These are phyloP conservation scores for Phengaris alcon DNA, from an alignment of 2,888 invertebrate genomes.

Conservation along the genomic window DNA sequence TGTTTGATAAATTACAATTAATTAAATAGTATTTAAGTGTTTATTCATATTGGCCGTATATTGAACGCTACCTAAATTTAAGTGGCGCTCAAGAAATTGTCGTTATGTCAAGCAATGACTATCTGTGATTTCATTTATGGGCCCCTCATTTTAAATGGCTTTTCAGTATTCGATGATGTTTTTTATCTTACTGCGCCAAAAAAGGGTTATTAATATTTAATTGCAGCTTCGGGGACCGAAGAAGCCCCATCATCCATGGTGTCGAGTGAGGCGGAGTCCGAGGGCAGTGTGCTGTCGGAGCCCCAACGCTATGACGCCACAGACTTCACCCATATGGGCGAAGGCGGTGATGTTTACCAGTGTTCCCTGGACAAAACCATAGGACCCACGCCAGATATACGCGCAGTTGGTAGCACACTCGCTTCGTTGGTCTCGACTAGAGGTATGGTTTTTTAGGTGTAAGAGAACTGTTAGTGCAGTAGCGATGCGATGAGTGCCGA, in stretches of 20 bases:
- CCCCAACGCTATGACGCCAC: constrained; percentile 50
- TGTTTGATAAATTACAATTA: neutral
- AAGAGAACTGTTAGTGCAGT: too few relatives aligned
- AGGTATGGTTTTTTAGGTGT: constrained; percentile 46
- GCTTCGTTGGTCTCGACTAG: constrained; percentile 59
- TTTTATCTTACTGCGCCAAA: too few relatives aligned
- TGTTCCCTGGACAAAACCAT: constrained; percentile 48
- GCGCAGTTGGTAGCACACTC: constrained; percentile 49
- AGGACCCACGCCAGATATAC: constrained; percentile 52
- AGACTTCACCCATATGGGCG: constrained; percentile 44
- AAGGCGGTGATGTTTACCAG: constrained; percentile 44
- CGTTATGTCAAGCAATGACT: too few relatives aligned
- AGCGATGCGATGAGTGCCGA: too few relatives aligned
- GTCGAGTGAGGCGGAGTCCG: constrained; percentile 71
- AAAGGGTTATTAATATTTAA: neutral
- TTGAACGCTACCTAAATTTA: too few relatives aligned
- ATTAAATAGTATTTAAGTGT: neutral
- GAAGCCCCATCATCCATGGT: constrained; percentile 74
- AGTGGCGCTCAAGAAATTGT: too few relatives aligned
- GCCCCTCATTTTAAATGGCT: too few relatives aligned
- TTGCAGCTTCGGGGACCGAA: constrained; percentile 55
- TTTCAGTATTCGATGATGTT: too few relatives aligned
- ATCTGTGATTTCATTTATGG: too few relatives aligned
- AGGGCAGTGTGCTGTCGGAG: constrained; percentile 64
- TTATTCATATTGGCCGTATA: too few relatives aligned